Percentiles rank a stretch among this genome's conserved stretches.
Conservation (phyloP, 2,113 vertebrate species). For the Phaethon lepturus region DNA sequence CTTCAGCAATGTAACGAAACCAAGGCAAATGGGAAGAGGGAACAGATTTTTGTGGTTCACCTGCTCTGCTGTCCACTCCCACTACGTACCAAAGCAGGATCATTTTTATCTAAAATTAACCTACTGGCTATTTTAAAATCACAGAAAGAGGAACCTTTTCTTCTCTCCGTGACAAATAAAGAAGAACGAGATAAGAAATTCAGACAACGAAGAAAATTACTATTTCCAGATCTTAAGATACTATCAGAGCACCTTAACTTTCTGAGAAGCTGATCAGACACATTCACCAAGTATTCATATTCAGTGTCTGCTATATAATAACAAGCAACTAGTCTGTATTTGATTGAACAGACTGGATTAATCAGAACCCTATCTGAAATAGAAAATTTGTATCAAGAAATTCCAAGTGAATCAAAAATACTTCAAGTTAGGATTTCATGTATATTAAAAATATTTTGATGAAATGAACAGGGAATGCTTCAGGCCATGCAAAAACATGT, state of each 20-base stretch:
- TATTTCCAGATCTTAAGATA: neutral
- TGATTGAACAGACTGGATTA: neutral
- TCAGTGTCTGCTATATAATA: neutral
- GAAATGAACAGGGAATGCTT: constrained; percentile 8
- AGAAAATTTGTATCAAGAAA: neutral
- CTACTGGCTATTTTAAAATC: neutral
- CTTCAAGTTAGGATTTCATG: neutral
- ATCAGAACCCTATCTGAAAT: neutral
- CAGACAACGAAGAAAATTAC: neutral
- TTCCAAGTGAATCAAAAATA: neutral
- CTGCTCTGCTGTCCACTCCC: neutral
- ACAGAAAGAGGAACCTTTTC: neutral
- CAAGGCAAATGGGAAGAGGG: neutral
- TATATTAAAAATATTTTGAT: constrained; percentile 19
- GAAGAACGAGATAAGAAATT: neutral
- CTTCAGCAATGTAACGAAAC: neutral
- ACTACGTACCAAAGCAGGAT: neutral
- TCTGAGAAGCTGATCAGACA: neutral
- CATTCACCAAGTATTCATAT: neutral
- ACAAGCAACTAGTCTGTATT: neutral
- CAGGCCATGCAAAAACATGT: neutral
- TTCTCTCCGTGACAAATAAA: neutral
- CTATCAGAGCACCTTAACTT: neutral
- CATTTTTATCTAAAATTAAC: neutral
- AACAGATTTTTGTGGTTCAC: neutral